These are phyloP conservation scores for Ctenopoma kingsleyae DNA, from an alignment of 2,797 vertebrate species.

Conservation along the genomic window DNA sequence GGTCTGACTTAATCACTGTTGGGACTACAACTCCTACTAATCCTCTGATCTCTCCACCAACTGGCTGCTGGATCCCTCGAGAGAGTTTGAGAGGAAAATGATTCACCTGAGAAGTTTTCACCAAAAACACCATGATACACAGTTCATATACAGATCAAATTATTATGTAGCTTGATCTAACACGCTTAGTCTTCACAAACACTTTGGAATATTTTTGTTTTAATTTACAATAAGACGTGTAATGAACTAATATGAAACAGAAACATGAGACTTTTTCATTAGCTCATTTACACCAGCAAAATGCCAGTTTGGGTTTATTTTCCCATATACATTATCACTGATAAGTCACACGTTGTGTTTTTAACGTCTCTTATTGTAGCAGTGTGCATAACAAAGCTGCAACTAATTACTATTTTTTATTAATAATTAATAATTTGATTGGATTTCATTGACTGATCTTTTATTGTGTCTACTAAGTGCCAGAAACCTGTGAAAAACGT, in stretches of 20 bases:
- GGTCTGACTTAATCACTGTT: slow-evolving; percentile 60
- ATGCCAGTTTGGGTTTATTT: too few relatives aligned
- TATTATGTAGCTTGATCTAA: neutral
- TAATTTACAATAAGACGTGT: neutral
- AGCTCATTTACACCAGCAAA: too few relatives aligned
- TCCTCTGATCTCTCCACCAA: slow-evolving; percentile 72
- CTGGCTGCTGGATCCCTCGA: slow-evolving; percentile 35
- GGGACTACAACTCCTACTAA: slow-evolving; percentile 62
- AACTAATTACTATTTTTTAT: neutral
- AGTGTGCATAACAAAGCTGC: neutral
- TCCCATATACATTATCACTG: neutral
- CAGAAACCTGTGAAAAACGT: neutral
- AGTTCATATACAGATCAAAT: neutral
- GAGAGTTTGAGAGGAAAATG: slow-evolving; percentile 3
- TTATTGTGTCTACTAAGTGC: neutral
- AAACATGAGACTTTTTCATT: too few relatives aligned
- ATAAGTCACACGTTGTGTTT: neutral
- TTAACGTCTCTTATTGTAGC: neutral
- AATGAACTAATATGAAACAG: too few relatives aligned
- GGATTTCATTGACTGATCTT: neutral
- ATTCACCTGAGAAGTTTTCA: slow-evolving; percentile 26
- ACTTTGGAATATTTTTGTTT: neutral
- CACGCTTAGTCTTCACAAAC: neutral
- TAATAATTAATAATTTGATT: neutral
- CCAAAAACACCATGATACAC: slow-evolving; percentile 4